A percentile compares a stretch with the other conserved stretches of the same genome.
These are phyloP conservation scores for Geophilus truncorum DNA, from an alignment of 2,888 invertebrate species.

Conservation along the genomic window DNA sequence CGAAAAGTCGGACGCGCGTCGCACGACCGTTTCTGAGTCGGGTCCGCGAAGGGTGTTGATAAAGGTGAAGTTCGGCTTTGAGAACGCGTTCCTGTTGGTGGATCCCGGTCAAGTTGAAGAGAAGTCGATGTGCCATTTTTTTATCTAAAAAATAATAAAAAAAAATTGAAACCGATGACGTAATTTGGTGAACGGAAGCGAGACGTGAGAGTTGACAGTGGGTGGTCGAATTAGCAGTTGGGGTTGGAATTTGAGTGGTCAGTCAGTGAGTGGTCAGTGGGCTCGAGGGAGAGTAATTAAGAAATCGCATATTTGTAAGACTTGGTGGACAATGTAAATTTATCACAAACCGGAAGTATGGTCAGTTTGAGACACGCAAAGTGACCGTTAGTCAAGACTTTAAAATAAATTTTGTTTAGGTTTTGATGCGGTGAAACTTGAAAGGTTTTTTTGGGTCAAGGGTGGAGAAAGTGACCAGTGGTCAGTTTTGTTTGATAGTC, in stretches of 20 bases:
- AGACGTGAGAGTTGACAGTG: background rate
- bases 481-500: background rate
- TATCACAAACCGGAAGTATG: too few species aligned
- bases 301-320: too few species aligned
- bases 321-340: too few species aligned
- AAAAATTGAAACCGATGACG: background rate
- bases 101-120: conserved; percentile 49
- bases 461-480: background rate
- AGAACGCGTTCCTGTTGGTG: conserved; percentile 45
- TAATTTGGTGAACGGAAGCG: background rate
- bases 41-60: conserved; percentile 32
- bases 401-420: background rate
- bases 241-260: too few species aligned
- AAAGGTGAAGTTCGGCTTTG: conserved; percentile 49
- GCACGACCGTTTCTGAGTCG: too few species aligned
- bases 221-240: too few species aligned
- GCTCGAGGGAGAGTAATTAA: too few species aligned
- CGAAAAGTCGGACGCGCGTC: background rate
- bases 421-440: background rate
- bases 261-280: too few species aligned
- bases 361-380: too few species aligned
- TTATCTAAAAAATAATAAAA: background rate
- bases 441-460: background rate
- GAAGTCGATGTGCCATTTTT: conserved; percentile 38
- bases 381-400: background rate